phyloP scores from a whole-genome alignment of 2,113 vertebrate genomes.

The Pitta sordida region DNA sequence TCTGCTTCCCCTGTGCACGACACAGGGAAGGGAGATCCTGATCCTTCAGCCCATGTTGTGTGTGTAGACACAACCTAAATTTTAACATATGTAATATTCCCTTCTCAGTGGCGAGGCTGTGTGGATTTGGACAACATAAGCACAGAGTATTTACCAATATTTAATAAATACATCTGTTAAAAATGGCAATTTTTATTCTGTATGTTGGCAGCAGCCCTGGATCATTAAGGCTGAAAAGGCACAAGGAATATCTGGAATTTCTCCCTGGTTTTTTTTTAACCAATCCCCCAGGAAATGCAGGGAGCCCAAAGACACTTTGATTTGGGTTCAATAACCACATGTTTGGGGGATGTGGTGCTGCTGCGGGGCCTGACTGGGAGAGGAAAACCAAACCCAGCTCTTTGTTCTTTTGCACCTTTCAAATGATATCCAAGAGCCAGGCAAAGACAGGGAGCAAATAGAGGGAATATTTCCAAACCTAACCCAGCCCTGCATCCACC shows the following conservation, averaged over 20 bases:
- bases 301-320: neutral
- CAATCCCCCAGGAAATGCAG: neutral
- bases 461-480: neutral
- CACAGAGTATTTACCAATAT: neutral
- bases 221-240: neutral
- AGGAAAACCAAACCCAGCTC: neutral
- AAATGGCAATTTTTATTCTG: neutral
- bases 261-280: neutral
- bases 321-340: neutral
- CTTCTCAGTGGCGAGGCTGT: accelerated
- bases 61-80: neutral
- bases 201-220: neutral
- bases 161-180: constrained; percentile 3
- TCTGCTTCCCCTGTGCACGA: neutral
- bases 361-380: neutral
- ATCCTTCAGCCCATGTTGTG: accelerated
- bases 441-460: neutral
- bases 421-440: neutral
- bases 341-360: neutral
- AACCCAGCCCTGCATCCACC: neutral
- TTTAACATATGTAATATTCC: accelerated
- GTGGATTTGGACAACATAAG: neutral
- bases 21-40: accelerated
- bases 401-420: accelerated
- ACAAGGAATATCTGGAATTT: neutral